Percentiles rank a stretch among this genome's conserved stretches.
Evolutionary conservation across 1,140 invertebrate genomes (phyloP).

Genomic region (Saxidomus purpurata): DNA sequence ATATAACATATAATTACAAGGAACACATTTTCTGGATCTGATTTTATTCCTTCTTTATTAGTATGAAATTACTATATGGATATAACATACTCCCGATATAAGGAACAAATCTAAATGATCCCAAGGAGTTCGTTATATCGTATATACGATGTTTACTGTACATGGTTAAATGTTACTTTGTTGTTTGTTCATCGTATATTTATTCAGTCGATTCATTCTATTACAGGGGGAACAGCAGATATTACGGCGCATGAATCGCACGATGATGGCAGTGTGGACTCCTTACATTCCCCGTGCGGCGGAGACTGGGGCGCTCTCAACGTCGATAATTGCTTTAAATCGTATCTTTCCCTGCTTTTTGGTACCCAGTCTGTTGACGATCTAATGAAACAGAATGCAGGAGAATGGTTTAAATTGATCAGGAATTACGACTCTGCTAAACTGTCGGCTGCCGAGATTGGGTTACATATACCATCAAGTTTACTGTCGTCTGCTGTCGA

Average conservation of each 20-base stretch:
- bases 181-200: neutral
- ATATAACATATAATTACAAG: too few species aligned
- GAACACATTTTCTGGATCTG: too few species aligned
- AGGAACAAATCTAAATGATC: too few species aligned
- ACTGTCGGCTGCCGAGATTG: neutral
- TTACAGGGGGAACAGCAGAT: slow-evolving; percentile 54
- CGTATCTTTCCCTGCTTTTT: slow-evolving; percentile 42
- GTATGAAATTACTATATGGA: too few species aligned
- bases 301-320: slow-evolving; percentile 46
- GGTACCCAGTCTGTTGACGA: slow-evolving; percentile 14
- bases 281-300: slow-evolving; percentile 37
- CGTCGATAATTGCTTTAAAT: slow-evolving; percentile 39
- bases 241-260: slow-evolving; percentile 37
- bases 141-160: too few species aligned
- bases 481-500: neutral
- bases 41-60: too few species aligned
- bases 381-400: neutral
- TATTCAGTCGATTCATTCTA: neutral
- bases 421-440: slow-evolving; percentile 15
- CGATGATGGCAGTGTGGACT: slow-evolving; percentile 21
- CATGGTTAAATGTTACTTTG: too few species aligned
- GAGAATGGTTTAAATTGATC: slow-evolving; percentile 9
- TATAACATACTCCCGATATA: too few species aligned
- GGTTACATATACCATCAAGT: slow-evolving; percentile 8
- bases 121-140: too few species aligned